Evolutionary conservation across 2,797 vertebrate genomes (phyloP).

Genomic region (Pseudochirops cupreus): DNA sequence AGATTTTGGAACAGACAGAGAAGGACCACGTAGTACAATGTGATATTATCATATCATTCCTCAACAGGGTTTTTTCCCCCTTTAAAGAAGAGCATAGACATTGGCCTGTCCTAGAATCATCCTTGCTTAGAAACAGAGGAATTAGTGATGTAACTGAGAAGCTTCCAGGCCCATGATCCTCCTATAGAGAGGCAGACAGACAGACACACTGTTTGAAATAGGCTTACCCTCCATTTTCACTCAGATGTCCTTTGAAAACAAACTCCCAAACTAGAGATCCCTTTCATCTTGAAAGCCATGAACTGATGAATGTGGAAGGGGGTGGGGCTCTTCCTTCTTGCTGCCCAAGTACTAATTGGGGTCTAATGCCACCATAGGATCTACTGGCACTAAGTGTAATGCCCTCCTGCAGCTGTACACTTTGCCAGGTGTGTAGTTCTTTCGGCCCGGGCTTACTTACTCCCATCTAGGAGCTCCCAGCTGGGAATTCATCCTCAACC

Average conservation of each 20-base stretch:
- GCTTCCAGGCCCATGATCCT: not conserved
- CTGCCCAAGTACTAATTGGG: not conserved
- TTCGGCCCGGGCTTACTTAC: not conserved
- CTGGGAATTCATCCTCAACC: conserved; percentile 75
- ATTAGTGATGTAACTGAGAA: not conserved
- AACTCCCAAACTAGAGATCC: not conserved
- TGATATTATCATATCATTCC: not conserved
- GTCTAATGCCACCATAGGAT: not conserved
- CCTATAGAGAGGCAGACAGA: not conserved
- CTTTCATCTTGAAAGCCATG: not conserved
- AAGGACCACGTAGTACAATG: not conserved
- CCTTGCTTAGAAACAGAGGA: not conserved
- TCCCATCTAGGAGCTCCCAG: conserved; percentile 50
- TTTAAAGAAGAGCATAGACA: not conserved
- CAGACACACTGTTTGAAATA: not conserved
- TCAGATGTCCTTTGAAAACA: not conserved
- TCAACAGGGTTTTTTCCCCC: not conserved
- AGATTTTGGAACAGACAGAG: not conserved
- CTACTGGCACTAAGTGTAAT: not conserved
- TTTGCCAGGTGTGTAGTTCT: not conserved
- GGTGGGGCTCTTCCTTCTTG: not conserved
- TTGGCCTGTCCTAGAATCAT: not conserved
- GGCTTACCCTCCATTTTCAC: not conserved
- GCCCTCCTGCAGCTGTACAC: not conserved
- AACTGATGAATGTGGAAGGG: not conserved